These are phyloP conservation scores for Calephelis nemesis DNA, from an alignment of 1,140 invertebrate genomes.

Conservation along the genomic window DNA sequence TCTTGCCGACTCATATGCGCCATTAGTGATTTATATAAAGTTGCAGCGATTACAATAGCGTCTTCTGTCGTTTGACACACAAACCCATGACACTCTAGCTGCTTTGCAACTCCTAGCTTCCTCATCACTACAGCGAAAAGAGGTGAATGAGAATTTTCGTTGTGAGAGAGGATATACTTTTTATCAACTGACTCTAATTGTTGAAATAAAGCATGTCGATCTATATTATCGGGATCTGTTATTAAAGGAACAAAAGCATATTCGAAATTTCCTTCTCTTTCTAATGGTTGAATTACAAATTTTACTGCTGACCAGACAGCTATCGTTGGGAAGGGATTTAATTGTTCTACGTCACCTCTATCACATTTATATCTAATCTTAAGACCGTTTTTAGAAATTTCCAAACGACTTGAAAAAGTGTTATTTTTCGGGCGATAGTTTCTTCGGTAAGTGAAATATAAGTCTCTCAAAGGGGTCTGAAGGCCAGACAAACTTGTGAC, in stretches of 20 bases:
- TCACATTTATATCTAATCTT: conserved; percentile 82
- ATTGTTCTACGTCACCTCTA: conserved; percentile 78
- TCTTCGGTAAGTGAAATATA: conserved; percentile 86
- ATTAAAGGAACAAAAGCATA: conserved; percentile 92
- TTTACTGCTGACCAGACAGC: conserved; percentile 94
- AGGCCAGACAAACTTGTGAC: conserved; percentile 90
- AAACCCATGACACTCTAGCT: conserved; percentile 94
- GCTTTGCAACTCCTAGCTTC: conserved; percentile 86
- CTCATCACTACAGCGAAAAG: conserved; percentile 95
- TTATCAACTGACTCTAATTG: conserved; percentile 74
- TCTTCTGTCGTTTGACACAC: conserved; percentile 92
- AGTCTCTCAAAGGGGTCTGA: conserved; percentile 88
- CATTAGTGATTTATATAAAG: conserved; percentile 91
- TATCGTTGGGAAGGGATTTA: conserved; percentile 92
- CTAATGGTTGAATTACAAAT: conserved; percentile 82
- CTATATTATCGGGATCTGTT: conserved; percentile 89
- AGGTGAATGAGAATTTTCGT: conserved; percentile 85
- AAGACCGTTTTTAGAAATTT: conserved; percentile 85
- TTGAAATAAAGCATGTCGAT: conserved; percentile 84
- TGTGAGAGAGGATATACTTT: conserved; percentile 79
- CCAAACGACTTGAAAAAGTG: conserved; percentile 80
- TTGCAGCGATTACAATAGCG: conserved; percentile 93
- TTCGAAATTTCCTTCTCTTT: conserved; percentile 67
- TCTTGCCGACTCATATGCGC: conserved; percentile 84
- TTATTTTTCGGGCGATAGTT: conserved; percentile 67